Conservation (phyloP, 2,797 vertebrate species). For the Euthynnus affinis region DNA sequence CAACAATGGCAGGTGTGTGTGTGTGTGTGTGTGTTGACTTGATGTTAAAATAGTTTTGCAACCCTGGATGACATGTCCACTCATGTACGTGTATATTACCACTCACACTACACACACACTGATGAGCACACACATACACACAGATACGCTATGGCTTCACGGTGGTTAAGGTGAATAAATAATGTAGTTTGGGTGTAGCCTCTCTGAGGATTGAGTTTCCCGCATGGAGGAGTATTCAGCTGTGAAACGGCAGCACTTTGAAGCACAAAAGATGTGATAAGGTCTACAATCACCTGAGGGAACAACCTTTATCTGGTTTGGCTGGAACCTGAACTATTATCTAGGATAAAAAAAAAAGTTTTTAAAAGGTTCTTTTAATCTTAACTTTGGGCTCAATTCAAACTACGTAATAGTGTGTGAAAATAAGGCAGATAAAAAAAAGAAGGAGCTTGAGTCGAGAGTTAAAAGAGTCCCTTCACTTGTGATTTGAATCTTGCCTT, state of each 20-base stretch:
- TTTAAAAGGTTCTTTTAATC: background rate
- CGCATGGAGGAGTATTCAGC: conserved; percentile 40
- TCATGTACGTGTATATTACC: background rate
- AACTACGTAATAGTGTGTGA: background rate
- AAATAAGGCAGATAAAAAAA: conserved; percentile 7
- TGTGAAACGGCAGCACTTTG: conserved; percentile 58
- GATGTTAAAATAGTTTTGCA: conserved; percentile 16
- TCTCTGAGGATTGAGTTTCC: conserved; percentile 52
- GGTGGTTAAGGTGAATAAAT: conserved; percentile 62
- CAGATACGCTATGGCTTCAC: conserved; percentile 22
- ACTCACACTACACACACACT: background rate
- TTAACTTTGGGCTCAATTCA: background rate
- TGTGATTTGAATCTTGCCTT: background rate
- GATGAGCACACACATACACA: conserved; percentile 16
- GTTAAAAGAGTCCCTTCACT: background rate
- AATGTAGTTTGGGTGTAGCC: conserved; percentile 58
- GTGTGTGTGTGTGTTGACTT: conserved; percentile 28
- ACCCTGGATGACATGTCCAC: conserved; percentile 7
- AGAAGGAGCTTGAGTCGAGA: background rate
- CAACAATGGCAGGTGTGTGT: conserved; percentile 25
- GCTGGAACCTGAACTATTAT: conserved; percentile 19
- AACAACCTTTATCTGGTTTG: conserved; percentile 32
- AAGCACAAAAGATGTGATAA: conserved; percentile 54
- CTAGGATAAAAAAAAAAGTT: background rate
- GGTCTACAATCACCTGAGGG: conserved; percentile 46